Percentiles rank a stretch among this genome's conserved stretches.
phyloP scores from a whole-genome alignment of 2,113 vertebrate genomes.

The Dicrurus megarhynchus region DNA sequence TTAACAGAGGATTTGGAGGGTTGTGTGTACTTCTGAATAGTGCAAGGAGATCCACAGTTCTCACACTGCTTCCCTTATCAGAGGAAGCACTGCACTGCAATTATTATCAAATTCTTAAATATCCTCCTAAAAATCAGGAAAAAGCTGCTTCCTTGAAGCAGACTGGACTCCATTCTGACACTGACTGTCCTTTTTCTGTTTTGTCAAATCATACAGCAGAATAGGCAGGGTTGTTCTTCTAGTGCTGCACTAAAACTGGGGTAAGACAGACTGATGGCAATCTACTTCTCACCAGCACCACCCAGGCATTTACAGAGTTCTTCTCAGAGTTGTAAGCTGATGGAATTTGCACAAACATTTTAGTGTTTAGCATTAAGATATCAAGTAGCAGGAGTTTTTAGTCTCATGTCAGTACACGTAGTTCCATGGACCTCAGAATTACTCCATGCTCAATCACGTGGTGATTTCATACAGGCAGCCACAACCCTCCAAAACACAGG shows the following conservation, averaged over 20 bases:
- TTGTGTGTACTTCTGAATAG: constrained; percentile 9
- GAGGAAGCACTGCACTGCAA: not conserved
- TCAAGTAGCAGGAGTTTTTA: not conserved
- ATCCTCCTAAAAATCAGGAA: not conserved
- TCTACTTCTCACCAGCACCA: not conserved
- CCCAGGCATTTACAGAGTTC: not conserved
- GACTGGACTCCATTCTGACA: not conserved
- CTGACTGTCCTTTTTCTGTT: not conserved
- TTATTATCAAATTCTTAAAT: not conserved
- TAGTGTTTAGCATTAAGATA: not conserved
- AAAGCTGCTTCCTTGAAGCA: not conserved
- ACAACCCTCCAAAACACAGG: not conserved
- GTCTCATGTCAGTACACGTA: not conserved
- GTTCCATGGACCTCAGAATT: not conserved
- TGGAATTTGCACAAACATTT: not conserved
- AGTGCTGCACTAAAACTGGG: not conserved
- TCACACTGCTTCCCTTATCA: not conserved
- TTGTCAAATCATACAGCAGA: not conserved
- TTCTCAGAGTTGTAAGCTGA: not conserved
- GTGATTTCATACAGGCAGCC: not conserved
- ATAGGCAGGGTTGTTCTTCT: not conserved
- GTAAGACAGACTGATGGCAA: not conserved
- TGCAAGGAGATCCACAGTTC: constrained; percentile 20
- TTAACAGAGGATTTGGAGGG: not conserved
- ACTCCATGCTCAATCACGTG: not conserved